Evolutionary conservation across 2,797 vertebrate species (phyloP).

Genomic region (Jordanella pulchra): DNA sequence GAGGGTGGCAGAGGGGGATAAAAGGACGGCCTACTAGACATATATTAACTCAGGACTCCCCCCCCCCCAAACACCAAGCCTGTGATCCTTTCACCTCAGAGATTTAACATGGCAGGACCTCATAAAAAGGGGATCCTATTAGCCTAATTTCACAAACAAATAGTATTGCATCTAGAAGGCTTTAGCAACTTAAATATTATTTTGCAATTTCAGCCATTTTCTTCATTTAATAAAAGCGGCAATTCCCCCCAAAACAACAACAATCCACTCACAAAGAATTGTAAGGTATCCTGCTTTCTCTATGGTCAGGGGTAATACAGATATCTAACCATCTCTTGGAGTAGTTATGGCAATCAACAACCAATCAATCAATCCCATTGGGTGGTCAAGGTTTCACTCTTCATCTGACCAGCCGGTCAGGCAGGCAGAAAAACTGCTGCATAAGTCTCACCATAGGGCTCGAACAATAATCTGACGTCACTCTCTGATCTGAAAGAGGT

Average conservation of each 20-base stretch:
- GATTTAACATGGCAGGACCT: constrained; percentile 70
- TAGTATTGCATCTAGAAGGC: constrained; percentile 34
- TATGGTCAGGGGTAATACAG: constrained; percentile 35
- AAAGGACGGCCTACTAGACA: constrained; percentile 60
- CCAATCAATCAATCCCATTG: constrained; percentile 65
- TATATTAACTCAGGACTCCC: constrained; percentile 57
- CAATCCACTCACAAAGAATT: not conserved
- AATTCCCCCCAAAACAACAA: not conserved
- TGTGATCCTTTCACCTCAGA: constrained; percentile 72
- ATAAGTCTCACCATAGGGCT: too few relatives aligned
- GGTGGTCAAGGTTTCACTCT: constrained; percentile 46
- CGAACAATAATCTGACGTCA: too few relatives aligned
- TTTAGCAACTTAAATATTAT: not conserved
- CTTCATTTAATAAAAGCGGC: not conserved
- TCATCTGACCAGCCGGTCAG: too few relatives aligned
- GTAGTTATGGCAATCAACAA: constrained; percentile 60
- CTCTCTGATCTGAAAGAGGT: too few relatives aligned
- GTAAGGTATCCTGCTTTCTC: constrained; percentile 14
- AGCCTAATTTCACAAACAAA: constrained; percentile 68
- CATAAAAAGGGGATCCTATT: constrained; percentile 62
- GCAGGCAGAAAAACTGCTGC: too few relatives aligned
- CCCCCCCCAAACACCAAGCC: constrained; percentile 21
- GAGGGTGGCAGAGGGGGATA: constrained; percentile 36
- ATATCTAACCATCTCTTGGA: constrained; percentile 52
- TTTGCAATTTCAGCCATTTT: not conserved